Percentiles rank a stretch among this genome's conserved stretches.
Conservation (phyloP, 2,888 invertebrate genomes). For the Lithophane ornitopus region DNA sequence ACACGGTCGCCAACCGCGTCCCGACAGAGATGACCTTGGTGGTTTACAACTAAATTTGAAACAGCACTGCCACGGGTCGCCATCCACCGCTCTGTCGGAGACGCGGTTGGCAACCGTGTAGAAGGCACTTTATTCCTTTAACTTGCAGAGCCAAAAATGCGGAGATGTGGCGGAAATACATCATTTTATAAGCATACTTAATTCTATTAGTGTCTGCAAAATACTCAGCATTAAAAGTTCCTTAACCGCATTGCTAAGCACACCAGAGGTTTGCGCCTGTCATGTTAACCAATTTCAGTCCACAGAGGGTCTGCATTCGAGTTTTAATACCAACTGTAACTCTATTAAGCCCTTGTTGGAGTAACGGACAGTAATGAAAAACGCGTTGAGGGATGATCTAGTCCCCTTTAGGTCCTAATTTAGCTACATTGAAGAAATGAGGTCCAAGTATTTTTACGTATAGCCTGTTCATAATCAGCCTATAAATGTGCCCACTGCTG, state of each 20-base stretch:
- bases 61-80: no score
- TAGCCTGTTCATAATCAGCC: not conserved
- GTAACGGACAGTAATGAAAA: conserved; percentile 39
- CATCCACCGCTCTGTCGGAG: no score
- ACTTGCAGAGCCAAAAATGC: no score
- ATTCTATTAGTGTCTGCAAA: conserved; percentile 4
- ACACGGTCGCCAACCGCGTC: no score
- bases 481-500: no score
- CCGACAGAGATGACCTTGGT: no score
- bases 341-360: conserved; percentile 28
- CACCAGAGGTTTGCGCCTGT: conserved; percentile 34
- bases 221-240: conserved; percentile 41
- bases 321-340: conserved; percentile 52
- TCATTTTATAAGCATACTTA: not conserved
- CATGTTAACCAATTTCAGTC: conserved; percentile 45
- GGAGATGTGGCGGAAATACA: not conserved
- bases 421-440: conserved; percentile 18
- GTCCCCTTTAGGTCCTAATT: not conserved
- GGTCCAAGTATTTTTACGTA: not conserved
- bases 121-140: no score
- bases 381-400: conserved; percentile 33
- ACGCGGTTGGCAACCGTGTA: no score
- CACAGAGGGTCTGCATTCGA: conserved; percentile 24
- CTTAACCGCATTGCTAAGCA: not conserved
- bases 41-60: no score